Conservation (phyloP, 53 echinoderm and acorn worm species). For the Luidia sarsii region DNA sequence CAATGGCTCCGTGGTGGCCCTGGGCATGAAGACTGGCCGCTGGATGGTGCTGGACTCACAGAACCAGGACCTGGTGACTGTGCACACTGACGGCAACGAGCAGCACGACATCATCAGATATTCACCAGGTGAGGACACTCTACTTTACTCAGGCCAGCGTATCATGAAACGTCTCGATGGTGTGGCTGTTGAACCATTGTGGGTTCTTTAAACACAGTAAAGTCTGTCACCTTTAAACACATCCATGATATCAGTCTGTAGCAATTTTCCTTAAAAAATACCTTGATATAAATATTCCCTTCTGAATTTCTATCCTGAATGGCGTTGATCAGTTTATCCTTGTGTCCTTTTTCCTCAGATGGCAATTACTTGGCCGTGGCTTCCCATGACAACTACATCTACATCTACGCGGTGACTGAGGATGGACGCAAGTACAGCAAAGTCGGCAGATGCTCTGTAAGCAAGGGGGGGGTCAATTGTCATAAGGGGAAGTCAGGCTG, state of each 20-base stretch:
- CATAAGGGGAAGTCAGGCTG: background rate
- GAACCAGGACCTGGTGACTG: slow-evolving; percentile 83
- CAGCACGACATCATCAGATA: slow-evolving; percentile 97
- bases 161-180: too few species aligned
- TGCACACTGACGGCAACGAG: slow-evolving; percentile 98
- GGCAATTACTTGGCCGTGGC: slow-evolving; percentile 87
- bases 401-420: slow-evolving; percentile 91
- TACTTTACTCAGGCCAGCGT: background rate
- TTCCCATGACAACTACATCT: slow-evolving; percentile 98
- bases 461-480: slow-evolving; percentile 21
- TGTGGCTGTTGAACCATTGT: too few species aligned
- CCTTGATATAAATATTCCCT: too few species aligned
- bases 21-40: slow-evolving; percentile 85
- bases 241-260: too few species aligned
- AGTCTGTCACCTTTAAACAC: too few species aligned
- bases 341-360: slow-evolving; percentile 66
- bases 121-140: slow-evolving; percentile 71
- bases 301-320: too few species aligned
- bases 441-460: slow-evolving; percentile 88
- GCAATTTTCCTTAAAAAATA: too few species aligned
- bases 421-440: slow-evolving; percentile 94
- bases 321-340: too few species aligned
- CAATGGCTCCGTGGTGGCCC: slow-evolving; percentile 79
- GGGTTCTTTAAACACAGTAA: too few species aligned
- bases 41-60: slow-evolving; percentile 93